A percentile compares a stretch with the other conserved stretches of the same genome.
These are phyloP conservation scores for Myiozetetes cayanensis DNA, from an alignment of 2,113 vertebrate genomes.

Conservation along the genomic window DNA sequence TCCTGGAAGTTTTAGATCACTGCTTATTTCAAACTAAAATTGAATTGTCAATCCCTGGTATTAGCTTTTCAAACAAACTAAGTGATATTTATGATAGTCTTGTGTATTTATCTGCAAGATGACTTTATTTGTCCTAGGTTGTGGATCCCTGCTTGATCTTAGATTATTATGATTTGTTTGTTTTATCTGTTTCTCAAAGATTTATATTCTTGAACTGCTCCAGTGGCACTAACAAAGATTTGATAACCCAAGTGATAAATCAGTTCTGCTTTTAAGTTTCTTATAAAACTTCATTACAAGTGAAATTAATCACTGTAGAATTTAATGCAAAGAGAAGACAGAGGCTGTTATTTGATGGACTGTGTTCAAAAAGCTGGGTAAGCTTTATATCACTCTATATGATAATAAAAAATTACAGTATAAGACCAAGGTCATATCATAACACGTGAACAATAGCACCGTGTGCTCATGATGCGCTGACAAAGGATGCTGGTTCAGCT, in stretches of 20 bases:
- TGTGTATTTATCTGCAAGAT: constrained; percentile 35
- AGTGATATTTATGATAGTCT: constrained; percentile 53
- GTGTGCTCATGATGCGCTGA: constrained; percentile 33
- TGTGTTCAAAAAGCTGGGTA: constrained; percentile 57
- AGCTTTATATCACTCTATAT: constrained; percentile 73
- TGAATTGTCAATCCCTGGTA: not conserved
- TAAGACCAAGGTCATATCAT: constrained; percentile 68
- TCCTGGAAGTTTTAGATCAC: not conserved
- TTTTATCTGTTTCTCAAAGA: constrained; percentile 46
- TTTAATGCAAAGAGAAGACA: constrained; percentile 76
- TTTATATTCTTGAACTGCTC: constrained; percentile 60
- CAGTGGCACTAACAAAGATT: constrained; percentile 42
- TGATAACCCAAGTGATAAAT: constrained; percentile 63
- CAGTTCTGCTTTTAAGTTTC: constrained; percentile 55
- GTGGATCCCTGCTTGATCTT: constrained; percentile 6
- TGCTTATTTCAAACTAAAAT: not conserved
- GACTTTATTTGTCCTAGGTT: constrained; percentile 46
- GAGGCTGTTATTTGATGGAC: constrained; percentile 54
- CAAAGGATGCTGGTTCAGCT: constrained; percentile 47
- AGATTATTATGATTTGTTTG: constrained; percentile 60
- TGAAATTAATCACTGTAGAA: constrained; percentile 79
- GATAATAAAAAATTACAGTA: constrained; percentile 77
- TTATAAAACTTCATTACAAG: constrained; percentile 73
- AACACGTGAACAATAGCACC: constrained; percentile 48
- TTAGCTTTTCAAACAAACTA: constrained; percentile 39